Conservation (phyloP, 2,797 vertebrate species). For the Knipowitschia caucasica region DNA sequence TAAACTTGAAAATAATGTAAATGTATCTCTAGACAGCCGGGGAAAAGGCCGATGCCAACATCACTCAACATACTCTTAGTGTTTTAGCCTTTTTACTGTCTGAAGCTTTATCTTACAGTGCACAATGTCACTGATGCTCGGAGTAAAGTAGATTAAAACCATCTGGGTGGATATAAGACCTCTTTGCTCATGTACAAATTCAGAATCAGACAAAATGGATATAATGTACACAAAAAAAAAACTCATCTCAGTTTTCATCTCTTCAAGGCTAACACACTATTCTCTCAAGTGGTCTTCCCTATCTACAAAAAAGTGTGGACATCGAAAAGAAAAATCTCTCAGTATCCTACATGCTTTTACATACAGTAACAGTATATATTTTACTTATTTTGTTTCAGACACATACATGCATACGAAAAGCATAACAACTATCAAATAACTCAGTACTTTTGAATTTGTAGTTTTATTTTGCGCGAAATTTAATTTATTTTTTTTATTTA, state of each 20-base stretch:
- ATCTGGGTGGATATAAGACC: not conserved
- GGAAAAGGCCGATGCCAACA: not conserved
- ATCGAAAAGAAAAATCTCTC: too few species aligned
- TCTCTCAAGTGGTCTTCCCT: conserved; percentile 61
- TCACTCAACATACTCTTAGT: not conserved
- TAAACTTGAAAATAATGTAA: not conserved
- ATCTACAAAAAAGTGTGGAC: too few species aligned
- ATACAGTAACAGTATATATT: too few species aligned
- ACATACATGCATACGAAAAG: too few species aligned
- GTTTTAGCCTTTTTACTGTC: not conserved
- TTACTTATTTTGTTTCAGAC: too few species aligned
- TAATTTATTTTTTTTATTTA: too few species aligned
- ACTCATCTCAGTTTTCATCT: conserved; percentile 62
- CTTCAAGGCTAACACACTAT: conserved; percentile 64
- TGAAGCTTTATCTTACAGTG: not conserved
- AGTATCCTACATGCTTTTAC: too few species aligned
- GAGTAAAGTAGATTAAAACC: not conserved
- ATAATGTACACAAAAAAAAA: too few species aligned
- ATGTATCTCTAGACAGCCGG: not conserved
- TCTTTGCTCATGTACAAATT: conserved; percentile 11
- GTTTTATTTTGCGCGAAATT: too few species aligned
- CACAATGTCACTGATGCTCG: not conserved
- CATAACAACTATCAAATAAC: too few species aligned
- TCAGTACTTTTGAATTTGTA: too few species aligned
- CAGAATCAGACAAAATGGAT: not conserved